Conservation (phyloP, 2,888 invertebrate genomes). For the Cremastobaeus sp. region DNA sequence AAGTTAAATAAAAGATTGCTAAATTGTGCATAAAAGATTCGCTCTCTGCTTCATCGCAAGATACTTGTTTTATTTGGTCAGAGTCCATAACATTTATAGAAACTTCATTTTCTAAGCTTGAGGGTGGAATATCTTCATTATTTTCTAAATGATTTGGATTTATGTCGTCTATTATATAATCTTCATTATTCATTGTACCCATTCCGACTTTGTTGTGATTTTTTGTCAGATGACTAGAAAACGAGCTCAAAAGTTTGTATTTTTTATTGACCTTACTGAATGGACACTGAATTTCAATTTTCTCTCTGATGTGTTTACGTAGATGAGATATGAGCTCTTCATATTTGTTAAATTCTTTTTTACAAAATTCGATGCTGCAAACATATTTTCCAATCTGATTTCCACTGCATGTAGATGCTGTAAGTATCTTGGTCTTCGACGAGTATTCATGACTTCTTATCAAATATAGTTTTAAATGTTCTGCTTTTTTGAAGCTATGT, state of each 20-base stretch:
- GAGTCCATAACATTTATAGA: neutral
- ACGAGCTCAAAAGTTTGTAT: neutral
- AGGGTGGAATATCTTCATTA: no score
- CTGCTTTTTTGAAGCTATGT: neutral
- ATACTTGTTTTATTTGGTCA: neutral
- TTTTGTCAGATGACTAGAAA: constrained; percentile 8
- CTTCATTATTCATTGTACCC: no score
- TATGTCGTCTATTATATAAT: neutral
- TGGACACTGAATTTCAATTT: neutral
- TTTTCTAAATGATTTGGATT: no score
- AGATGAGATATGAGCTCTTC: no score
- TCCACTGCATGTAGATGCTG: neutral
- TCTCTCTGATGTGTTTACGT: neutral
- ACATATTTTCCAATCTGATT: neutral
- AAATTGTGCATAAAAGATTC: neutral
- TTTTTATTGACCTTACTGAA: neutral
- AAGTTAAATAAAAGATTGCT: neutral
- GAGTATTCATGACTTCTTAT: neutral
- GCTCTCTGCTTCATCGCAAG: neutral
- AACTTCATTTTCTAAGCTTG: neutral
- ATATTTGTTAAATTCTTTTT: neutral
- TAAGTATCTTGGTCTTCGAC: neutral
- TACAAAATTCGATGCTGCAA: neutral
- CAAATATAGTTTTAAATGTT: neutral
- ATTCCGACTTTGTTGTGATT: constrained; percentile 1